These are phyloP conservation scores for Xiphophorus birchmanni DNA, from an alignment of 2,797 vertebrate species.

Conservation along the genomic window DNA sequence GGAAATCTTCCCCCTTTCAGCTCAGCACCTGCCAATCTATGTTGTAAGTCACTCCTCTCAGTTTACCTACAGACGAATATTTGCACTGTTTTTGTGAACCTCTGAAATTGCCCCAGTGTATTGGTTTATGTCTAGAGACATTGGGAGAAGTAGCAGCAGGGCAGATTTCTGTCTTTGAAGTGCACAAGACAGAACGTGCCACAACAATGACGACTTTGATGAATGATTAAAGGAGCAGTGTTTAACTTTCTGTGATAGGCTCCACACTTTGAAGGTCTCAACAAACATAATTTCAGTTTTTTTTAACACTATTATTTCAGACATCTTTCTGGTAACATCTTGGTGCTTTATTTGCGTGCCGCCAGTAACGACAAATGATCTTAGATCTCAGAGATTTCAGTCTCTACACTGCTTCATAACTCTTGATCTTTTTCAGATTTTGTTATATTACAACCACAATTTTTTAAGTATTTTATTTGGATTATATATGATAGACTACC, in stretches of 20 bases:
- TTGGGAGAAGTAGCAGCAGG: slow-evolving; percentile 44
- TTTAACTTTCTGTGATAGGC: slow-evolving; percentile 45
- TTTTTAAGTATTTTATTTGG: background rate
- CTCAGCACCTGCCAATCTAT: slow-evolving; percentile 55
- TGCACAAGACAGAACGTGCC: slow-evolving; percentile 45
- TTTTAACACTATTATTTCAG: slow-evolving; percentile 48
- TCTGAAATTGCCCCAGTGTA: slow-evolving; percentile 52
- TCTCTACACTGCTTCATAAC: background rate
- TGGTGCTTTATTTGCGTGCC: slow-evolving; percentile 10
- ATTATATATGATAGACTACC: background rate
- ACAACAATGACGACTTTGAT: slow-evolving; percentile 54
- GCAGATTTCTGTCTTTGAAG: slow-evolving; percentile 58
- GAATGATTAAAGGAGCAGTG: slow-evolving; percentile 58
- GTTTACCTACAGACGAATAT: slow-evolving; percentile 46
- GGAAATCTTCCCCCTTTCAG: slow-evolving; percentile 68
- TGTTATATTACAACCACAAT: background rate
- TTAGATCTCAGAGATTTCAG: background rate
- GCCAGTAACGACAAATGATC: slow-evolving; percentile 13
- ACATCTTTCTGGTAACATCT: slow-evolving; percentile 44
- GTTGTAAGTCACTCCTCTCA: slow-evolving; percentile 52
- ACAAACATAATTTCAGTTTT: slow-evolving; percentile 33
- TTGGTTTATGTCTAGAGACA: slow-evolving; percentile 41
- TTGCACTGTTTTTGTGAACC: slow-evolving; percentile 51
- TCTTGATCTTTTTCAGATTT: background rate
- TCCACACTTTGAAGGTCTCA: slow-evolving; percentile 40